phyloP scores from a whole-genome alignment of 2,797 vertebrate species.

The Pangasius larnaudii region DNA sequence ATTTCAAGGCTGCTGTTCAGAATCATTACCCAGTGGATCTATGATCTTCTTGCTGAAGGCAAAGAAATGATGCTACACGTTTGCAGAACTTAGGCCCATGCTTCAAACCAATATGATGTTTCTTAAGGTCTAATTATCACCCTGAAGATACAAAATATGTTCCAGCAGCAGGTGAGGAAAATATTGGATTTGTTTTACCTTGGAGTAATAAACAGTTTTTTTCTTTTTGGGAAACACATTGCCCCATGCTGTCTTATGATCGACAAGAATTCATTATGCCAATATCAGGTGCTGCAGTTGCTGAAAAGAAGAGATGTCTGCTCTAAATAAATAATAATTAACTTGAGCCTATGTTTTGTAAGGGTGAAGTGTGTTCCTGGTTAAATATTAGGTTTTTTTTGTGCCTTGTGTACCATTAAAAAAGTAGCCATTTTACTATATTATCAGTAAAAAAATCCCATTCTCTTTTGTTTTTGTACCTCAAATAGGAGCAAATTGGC shows the following conservation, averaged over 20 bases:
- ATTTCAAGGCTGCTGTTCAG: conserved; percentile 36
- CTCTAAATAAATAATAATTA: not conserved
- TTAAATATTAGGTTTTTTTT: not conserved
- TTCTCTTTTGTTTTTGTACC: not conserved
- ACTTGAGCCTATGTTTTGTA: not conserved
- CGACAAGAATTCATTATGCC: conserved; percentile 34
- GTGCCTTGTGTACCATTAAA: too few species aligned
- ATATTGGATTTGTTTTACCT: conserved; percentile 38
- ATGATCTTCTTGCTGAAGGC: conserved; percentile 56
- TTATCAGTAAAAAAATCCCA: not conserved
- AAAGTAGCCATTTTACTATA: too few species aligned
- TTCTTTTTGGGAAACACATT: conserved; percentile 8
- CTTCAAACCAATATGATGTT: conserved; percentile 35
- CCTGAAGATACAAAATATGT: conserved; percentile 27
- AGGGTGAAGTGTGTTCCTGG: not conserved
- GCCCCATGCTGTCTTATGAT: not conserved
- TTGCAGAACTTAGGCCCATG: conserved; percentile 19
- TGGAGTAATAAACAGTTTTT: not conserved
- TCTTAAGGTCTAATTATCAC: conserved; percentile 50
- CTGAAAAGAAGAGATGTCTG: not conserved
- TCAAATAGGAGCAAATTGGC: too few species aligned
- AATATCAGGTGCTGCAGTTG: not conserved
- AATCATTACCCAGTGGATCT: conserved; percentile 50
- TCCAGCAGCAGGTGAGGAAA: conserved; percentile 26
- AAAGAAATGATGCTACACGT: conserved; percentile 14